A percentile compares a stretch with the other conserved stretches of the same genome.
Evolutionary conservation across 2,113 vertebrate species (phyloP).

Genomic region (Pyrgilauda ruficollis): DNA sequence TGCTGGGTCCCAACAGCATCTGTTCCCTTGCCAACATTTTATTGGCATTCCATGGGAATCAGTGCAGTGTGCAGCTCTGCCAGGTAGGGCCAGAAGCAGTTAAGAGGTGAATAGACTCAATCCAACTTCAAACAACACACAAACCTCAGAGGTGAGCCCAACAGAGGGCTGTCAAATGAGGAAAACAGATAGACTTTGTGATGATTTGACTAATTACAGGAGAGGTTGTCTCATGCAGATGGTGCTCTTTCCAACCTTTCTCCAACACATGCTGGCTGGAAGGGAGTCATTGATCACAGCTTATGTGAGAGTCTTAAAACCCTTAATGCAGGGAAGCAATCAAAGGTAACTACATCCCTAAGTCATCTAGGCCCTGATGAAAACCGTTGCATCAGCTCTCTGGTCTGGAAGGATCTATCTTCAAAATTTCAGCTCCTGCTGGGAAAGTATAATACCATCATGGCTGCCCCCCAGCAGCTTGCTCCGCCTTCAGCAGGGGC

Average conservation of each 20-base stretch:
- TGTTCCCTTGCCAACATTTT: slow-evolving; percentile 52
- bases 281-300: not conserved
- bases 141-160: not conserved
- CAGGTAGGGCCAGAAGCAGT: slow-evolving; percentile 40
- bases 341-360: not conserved
- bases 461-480: not conserved
- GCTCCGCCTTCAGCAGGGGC: not conserved
- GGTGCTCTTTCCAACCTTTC: not conserved
- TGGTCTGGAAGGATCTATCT: not conserved
- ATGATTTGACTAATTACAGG: slow-evolving; percentile 35
- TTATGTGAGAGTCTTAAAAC: not conserved
- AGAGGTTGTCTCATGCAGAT: not conserved
- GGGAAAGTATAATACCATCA: not conserved
- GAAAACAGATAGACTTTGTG: slow-evolving; percentile 25
- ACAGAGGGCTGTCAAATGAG: not conserved
- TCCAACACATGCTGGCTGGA: not conserved
- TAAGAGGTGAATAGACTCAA: slow-evolving; percentile 51
- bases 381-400: not conserved
- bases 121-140: not conserved
- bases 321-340: not conserved
- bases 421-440: not conserved
- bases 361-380: not conserved
- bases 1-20: slow-evolving; percentile 34
- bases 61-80: not conserved
- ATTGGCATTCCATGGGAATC: slow-evolving; percentile 8